Conservation (phyloP, 2,113 vertebrate species). For the Misgurnus mizolepis region DNA sequence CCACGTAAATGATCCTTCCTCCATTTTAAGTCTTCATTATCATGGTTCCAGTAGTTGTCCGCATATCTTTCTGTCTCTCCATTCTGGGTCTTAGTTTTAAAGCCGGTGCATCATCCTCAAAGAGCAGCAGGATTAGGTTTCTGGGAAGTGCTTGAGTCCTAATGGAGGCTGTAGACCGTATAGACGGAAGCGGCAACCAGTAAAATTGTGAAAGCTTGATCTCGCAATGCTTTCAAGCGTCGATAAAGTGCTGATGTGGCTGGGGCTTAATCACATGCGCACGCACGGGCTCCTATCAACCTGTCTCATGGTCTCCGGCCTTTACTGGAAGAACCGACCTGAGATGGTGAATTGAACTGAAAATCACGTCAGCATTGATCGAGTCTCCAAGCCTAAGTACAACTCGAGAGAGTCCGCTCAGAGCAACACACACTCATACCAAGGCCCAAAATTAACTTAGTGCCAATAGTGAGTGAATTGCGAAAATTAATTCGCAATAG, state of each 20-base stretch:
- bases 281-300: conserved; percentile 31
- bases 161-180: conserved; percentile 59
- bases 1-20: conserved; percentile 15
- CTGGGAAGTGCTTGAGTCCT: conserved; percentile 50
- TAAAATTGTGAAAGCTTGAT: conserved; percentile 68
- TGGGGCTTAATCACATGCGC: conserved; percentile 64
- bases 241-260: conserved; percentile 68
- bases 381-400: conserved; percentile 45
- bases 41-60: not conserved
- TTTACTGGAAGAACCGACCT: conserved; percentile 63
- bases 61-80: conserved; percentile 9
- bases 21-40: conserved; percentile 38
- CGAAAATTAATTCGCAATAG: no score
- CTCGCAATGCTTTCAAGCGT: conserved; percentile 71
- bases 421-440: not conserved
- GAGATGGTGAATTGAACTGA: conserved; percentile 60
- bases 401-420: conserved; percentile 24
- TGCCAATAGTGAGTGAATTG: no score
- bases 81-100: conserved; percentile 23
- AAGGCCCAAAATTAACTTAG: no score
- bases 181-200: conserved; percentile 66
- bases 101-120: conserved; percentile 15
- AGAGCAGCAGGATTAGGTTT: conserved; percentile 36
- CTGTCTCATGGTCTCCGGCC: conserved; percentile 58
- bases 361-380: conserved; percentile 75